Evolutionary conservation across 2,888 invertebrate genomes (phyloP).

Genomic region (Sesamia inferens): DNA sequence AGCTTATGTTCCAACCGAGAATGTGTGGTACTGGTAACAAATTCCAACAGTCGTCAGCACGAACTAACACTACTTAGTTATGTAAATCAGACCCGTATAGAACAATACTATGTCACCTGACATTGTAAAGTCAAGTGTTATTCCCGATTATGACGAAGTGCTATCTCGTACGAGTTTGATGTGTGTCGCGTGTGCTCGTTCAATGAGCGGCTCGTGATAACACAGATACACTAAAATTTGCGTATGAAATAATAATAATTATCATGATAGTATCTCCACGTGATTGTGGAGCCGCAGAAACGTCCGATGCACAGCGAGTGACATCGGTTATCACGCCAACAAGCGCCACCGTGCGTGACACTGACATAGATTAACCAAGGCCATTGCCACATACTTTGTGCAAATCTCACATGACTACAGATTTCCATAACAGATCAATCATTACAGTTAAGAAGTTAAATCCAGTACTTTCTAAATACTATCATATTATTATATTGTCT

Average conservation of each 20-base stretch:
- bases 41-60: constrained; percentile 3
- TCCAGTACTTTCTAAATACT: constrained; percentile 28
- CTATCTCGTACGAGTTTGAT: constrained; percentile 32
- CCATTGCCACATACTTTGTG: constrained; percentile 61
- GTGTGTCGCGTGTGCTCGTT: constrained; percentile 28
- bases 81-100: constrained; percentile 45
- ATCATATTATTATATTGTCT: constrained; percentile 26
- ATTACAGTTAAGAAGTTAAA: constrained; percentile 42
- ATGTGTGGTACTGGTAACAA: constrained; percentile 19
- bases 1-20: constrained; percentile 10
- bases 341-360: constrained; percentile 70
- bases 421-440: constrained; percentile 55
- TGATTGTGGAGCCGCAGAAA: constrained; percentile 41
- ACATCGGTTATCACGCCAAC: constrained; percentile 62
- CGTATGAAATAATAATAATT: constrained; percentile 26
- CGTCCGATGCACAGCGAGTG: constrained; percentile 37
- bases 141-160: constrained; percentile 30
- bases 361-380: constrained; percentile 73
- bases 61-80: constrained; percentile 34
- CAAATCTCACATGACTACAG: constrained; percentile 66
- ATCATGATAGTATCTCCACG: constrained; percentile 44
- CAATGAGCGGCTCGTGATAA: constrained; percentile 45
- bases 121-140: constrained; percentile 45
- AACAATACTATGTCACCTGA: constrained; percentile 62
- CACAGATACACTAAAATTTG: constrained; percentile 30